Evolutionary conservation across 2,888 invertebrate genomes (phyloP).

Genomic region (Eupithecia abbreviata): DNA sequence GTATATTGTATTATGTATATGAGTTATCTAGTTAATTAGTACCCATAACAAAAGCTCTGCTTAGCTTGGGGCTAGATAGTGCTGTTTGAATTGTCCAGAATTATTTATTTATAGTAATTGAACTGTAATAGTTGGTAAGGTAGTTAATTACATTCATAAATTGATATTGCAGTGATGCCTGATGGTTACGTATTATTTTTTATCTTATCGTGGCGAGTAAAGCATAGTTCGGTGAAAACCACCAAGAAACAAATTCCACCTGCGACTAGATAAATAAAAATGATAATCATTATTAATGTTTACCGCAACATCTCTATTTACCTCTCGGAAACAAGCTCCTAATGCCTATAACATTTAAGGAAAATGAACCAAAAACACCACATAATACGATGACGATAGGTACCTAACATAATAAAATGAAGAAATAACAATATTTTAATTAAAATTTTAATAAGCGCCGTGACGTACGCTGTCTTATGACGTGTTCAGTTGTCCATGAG

Average conservation of each 20-base stretch:
- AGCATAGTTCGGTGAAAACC: neutral
- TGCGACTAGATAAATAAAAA: neutral
- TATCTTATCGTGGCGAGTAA: neutral
- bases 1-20: too few relatives aligned
- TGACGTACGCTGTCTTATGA: neutral
- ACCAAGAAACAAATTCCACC: neutral
- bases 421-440: neutral
- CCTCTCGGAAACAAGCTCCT: neutral
- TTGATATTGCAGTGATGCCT: neutral
- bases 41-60: too few relatives aligned
- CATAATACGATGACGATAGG: neutral
- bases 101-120: too few relatives aligned
- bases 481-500: neutral
- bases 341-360: neutral
- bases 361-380: neutral
- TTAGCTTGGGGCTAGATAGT: too few relatives aligned
- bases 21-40: too few relatives aligned
- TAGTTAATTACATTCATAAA: neutral
- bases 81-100: too few relatives aligned
- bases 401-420: too few relatives aligned
- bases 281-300: neutral
- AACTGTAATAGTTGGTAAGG: too few relatives aligned
- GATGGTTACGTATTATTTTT: neutral
- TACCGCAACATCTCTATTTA: neutral
- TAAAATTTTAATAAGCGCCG: neutral